Conservation (phyloP, 2,797 vertebrate genomes). For the Poecilia wingei region DNA sequence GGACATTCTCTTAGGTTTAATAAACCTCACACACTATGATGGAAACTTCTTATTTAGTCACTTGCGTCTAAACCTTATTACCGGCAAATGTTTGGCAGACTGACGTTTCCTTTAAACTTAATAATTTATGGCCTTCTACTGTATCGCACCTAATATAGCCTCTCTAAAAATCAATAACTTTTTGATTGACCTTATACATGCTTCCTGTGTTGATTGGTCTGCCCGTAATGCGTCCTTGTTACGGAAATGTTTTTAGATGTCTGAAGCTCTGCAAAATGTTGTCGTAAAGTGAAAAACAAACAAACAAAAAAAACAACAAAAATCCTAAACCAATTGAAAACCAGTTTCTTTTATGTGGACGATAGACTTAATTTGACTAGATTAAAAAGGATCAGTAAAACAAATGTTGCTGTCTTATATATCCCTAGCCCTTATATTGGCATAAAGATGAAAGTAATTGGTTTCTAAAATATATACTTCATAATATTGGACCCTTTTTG, state of each 20-base stretch:
- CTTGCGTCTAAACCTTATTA: neutral
- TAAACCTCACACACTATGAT: neutral
- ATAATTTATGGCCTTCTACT: neutral
- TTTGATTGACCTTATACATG: conserved; percentile 12
- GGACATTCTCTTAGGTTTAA: neutral
- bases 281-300: neutral
- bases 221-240: conserved; percentile 1
- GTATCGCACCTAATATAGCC: neutral
- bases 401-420: neutral
- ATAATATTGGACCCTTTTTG: neutral
- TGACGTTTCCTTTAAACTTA: neutral
- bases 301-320: neutral
- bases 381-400: neutral
- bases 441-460: neutral
- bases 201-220: conserved; percentile 14
- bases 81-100: neutral
- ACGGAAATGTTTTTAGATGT: conserved; percentile 6
- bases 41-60: neutral
- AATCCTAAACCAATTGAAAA: neutral
- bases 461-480: neutral
- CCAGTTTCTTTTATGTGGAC: neutral
- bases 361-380: neutral
- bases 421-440: neutral
- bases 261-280: conserved; percentile 1
- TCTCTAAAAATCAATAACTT: conserved; percentile 17